Evolutionary conservation across 1,140 invertebrate genomes (phyloP).

Genomic region (Brachionus angularis): DNA sequence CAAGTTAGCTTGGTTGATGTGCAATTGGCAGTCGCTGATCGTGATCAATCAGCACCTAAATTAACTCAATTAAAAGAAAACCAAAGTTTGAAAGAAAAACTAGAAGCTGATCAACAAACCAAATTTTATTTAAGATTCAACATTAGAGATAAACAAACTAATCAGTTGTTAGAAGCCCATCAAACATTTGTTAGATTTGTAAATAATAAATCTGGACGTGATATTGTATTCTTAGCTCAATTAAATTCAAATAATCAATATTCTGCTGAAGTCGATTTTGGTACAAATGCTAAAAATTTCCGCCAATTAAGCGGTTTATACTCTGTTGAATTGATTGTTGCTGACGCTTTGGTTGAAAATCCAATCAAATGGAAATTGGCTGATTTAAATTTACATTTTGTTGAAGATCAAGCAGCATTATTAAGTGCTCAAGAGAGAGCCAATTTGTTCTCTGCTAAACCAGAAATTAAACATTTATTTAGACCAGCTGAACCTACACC

Average conservation of each 20-base stretch:
- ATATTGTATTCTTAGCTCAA: conserved; percentile 88
- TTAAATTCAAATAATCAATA: conserved; percentile 79
- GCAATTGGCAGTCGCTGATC: conserved; percentile 75
- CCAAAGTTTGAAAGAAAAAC: conserved; percentile 59
- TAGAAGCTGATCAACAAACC: conserved; percentile 79
- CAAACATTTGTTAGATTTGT: conserved; percentile 83
- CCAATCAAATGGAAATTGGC: conserved; percentile 76
- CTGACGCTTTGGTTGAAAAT: conserved; percentile 82
- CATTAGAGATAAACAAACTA: conserved; percentile 69
- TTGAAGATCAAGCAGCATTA: conserved; percentile 39
- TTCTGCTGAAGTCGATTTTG: conserved; percentile 48
- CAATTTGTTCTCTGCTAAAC: conserved; percentile 65
- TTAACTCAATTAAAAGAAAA: conserved; percentile 59
- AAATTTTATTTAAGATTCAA: conserved; percentile 78
- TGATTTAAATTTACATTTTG: conserved; percentile 42
- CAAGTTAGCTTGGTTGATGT: conserved; percentile 66
- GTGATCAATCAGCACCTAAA: conserved; percentile 69
- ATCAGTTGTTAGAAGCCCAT: conserved; percentile 72
- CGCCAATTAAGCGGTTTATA: conserved; percentile 72
- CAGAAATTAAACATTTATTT: conserved; percentile 88
- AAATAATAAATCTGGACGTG: conserved; percentile 66
- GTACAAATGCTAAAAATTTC: conserved; percentile 74
- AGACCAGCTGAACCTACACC: conserved; percentile 84
- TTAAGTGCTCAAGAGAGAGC: conserved; percentile 51
- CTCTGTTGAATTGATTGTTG: conserved; percentile 76